A percentile compares a stretch with the other conserved stretches of the same genome.
Evolutionary conservation across 1,140 invertebrate genomes (phyloP).

Genomic region (Mya arenaria): DNA sequence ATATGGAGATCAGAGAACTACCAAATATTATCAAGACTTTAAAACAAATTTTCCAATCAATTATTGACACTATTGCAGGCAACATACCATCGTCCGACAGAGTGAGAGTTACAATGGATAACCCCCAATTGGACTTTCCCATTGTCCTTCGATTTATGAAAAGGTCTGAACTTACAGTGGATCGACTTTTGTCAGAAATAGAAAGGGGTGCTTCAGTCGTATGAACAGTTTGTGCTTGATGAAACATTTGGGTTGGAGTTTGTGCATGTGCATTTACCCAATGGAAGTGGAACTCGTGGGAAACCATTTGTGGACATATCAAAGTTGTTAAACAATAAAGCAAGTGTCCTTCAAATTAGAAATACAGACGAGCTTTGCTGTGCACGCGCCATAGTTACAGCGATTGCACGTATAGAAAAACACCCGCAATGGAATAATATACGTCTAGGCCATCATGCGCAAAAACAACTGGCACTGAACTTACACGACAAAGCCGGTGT

Average conservation of each 20-base stretch:
- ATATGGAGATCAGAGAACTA: slow-evolving; percentile 23
- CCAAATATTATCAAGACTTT: too few species aligned
- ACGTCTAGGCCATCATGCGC: not conserved
- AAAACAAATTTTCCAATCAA: too few species aligned
- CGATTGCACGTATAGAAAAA: slow-evolving; percentile 11
- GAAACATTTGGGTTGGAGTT: too few species aligned
- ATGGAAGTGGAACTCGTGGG: slow-evolving; percentile 14
- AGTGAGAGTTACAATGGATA: too few species aligned
- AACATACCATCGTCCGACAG: too few species aligned
- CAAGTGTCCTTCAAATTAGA: slow-evolving; percentile 44
- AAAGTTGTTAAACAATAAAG: slow-evolving; percentile 31
- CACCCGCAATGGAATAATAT: slow-evolving; percentile 10
- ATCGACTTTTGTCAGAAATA: too few species aligned
- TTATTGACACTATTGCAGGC: too few species aligned
- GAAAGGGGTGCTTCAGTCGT: too few species aligned
- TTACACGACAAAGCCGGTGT: slow-evolving; percentile 27
- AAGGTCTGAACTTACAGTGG: too few species aligned
- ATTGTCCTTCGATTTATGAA: too few species aligned
- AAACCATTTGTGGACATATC: slow-evolving; percentile 21
- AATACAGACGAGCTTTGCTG: slow-evolving; percentile 45
- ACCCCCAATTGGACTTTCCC: too few species aligned
- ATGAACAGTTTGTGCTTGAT: too few species aligned
- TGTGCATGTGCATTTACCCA: slow-evolving; percentile 17
- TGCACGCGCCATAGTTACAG: slow-evolving; percentile 37
- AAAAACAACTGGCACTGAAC: slow-evolving; percentile 29